A percentile compares a stretch with the other conserved stretches of the same genome.
These are phyloP conservation scores for Sinocyclocheilus grahami DNA, from an alignment of 2,113 vertebrate genomes.

Conservation along the genomic window DNA sequence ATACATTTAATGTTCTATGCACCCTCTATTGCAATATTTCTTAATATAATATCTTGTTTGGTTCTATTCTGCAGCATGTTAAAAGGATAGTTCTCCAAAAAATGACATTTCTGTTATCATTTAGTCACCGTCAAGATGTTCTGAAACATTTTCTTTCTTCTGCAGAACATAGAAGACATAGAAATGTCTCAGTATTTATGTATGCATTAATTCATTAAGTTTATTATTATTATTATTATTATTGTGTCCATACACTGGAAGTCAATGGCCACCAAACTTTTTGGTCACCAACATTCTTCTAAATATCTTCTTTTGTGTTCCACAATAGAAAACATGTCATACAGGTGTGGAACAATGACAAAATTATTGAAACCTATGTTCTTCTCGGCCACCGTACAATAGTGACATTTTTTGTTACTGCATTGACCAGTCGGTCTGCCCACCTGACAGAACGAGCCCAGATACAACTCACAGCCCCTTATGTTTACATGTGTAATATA, in stretches of 20 bases:
- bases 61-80: not conserved
- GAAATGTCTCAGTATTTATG: no score
- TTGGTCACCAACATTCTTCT: no score
- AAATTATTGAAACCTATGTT: no score
- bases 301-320: not conserved
- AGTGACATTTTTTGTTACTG: not conserved
- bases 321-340: not conserved
- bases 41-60: not conserved
- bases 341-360: not conserved
- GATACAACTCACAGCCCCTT: not conserved
- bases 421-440: not conserved
- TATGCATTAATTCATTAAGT: no score
- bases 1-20: not conserved
- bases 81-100: not conserved
- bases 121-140: no score
- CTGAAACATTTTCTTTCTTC: no score
- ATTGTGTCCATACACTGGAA: no score
- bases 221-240: no score
- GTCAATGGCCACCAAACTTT: not conserved
- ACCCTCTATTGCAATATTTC: not conserved
- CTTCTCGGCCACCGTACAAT: no score
- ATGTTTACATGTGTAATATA: constrained; percentile 1
- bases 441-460: not conserved
- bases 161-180: no score
- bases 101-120: not conserved